A percentile compares a stretch with the other conserved stretches of the same genome.
Evolutionary conservation across 2,797 vertebrate species (phyloP).

Genomic region (Peromyscus aztecus): DNA sequence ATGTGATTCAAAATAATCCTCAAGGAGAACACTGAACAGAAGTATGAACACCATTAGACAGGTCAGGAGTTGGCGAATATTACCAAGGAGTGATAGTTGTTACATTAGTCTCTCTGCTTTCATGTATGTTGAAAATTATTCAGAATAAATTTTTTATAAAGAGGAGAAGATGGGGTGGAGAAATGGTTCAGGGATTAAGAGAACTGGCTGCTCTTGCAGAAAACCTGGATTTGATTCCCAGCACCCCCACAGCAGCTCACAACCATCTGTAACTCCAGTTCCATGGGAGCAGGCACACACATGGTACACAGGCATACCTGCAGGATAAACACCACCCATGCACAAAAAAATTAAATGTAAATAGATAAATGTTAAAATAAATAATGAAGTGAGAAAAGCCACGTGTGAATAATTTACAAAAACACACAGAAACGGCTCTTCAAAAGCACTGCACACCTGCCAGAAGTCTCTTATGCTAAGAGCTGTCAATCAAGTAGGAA

Average conservation of each 20-base stretch:
- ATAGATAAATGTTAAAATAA: neutral
- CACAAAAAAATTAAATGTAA: neutral
- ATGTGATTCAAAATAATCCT: slow-evolving; percentile 37
- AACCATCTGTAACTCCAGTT: neutral
- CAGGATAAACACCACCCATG: neutral
- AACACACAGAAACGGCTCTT: neutral
- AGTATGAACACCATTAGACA: neutral
- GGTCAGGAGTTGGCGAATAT: neutral
- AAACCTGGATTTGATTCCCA: neutral
- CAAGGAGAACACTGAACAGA: neutral
- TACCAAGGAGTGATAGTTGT: neutral
- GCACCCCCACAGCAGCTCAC: neutral
- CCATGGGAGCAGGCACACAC: neutral
- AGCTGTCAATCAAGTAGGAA: neutral
- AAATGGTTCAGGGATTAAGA: neutral
- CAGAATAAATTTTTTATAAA: neutral
- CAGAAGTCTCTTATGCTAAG: slow-evolving; percentile 23
- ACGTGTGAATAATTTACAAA: slow-evolving; percentile 14
- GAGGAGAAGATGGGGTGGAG: neutral
- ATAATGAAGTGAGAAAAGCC: neutral
- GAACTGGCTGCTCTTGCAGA: neutral
- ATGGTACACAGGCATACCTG: neutral
- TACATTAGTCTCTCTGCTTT: slow-evolving; percentile 7
- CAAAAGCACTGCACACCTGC: neutral
- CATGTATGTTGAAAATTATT: neutral